Base-by-base conservation (phyloP, 2,888 invertebrate genomes). In the Drosophila mayaguana region DNA sequence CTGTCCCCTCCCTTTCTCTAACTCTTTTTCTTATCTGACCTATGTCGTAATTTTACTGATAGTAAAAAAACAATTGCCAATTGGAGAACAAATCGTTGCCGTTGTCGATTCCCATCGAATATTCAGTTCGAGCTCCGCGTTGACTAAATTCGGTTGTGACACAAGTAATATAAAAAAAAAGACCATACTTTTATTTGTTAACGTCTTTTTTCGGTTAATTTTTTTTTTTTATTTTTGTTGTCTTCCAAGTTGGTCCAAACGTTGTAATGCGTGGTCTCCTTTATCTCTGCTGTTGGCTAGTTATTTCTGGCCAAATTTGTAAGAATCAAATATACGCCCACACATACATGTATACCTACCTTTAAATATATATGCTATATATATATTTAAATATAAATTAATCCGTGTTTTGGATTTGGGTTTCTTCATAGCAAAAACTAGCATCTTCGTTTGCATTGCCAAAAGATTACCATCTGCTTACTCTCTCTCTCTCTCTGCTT, bases 11-110 rank as follows among this genome's bases (percentile, higher is more conserved):
- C 14, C 51, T 16, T 14, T 5, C 20, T 38, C 36, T 22, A 18
- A 18, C 34, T 18, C 12, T 14, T 9, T 42, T 6, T 57, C 70
- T 87, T 83, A 83, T 83, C 82, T 61, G 45, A 50, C 32, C 42
- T 55, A 40, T 34, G 48, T 46, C 57, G 22, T 32, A 40, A 25
- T 20, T 25, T 36, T 45, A 54, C 78, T 80, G 82, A 82, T 82
- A 83, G 61, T 56, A 60, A 54, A 12, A 60, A 32, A 50, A 20
- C 12, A 50, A 86, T 83, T 88, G 86, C 59, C 81, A 85, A 83
- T 80, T 83, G 86, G 48, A 63, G 51, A 56, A 56, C 2, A 50
- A 28, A 53, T 45, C 43, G 56, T 53, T 65, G 59, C 38, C 43
- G n/a, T 12, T 45, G 51, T 71, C 61, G 50, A 63, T 69, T 40